Conservation (phyloP, 1,140 invertebrate genomes). For the Rhagoletis pomonella region DNA sequence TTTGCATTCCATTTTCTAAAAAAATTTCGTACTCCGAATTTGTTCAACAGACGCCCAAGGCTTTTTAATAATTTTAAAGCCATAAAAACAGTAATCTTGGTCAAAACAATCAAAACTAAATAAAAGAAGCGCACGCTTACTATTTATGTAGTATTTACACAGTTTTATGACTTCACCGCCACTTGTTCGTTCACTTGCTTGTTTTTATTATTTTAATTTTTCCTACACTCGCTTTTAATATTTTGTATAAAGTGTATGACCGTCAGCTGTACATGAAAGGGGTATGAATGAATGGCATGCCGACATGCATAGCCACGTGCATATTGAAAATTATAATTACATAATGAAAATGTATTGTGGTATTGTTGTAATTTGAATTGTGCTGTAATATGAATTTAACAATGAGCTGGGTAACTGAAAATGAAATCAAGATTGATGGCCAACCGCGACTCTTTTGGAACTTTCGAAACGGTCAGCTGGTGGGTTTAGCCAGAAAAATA, state of each 20-base stretch:
- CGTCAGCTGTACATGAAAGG: conserved; percentile 33
- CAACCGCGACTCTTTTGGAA: not conserved
- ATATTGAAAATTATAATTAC: conserved; percentile 27
- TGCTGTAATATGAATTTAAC: conserved; percentile 27
- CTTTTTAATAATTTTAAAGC: no score
- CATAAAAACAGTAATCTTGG: not conserved
- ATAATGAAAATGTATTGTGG: conserved; percentile 24
- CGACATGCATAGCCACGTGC: conserved; percentile 9
- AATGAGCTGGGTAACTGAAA: conserved; percentile 23
- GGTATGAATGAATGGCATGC: no score
- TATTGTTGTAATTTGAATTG: not conserved
- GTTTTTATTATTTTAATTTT: conserved; percentile 24
- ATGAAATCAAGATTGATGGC: not conserved
- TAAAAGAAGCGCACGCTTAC: not conserved
- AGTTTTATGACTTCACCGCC: not conserved
- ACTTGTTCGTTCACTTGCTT: no score
- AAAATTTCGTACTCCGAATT: no score
- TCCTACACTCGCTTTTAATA: not conserved
- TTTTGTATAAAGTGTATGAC: not conserved
- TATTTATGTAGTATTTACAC: conserved; percentile 1
- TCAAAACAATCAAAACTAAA: not conserved
- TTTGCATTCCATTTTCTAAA: no score
- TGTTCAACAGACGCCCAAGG: no score
- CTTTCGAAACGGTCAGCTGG: not conserved
- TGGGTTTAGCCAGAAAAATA: not conserved